Evolutionary conservation across 2,888 invertebrate genomes (phyloP).

Genomic region (Theodoxus fluviatilis): DNA sequence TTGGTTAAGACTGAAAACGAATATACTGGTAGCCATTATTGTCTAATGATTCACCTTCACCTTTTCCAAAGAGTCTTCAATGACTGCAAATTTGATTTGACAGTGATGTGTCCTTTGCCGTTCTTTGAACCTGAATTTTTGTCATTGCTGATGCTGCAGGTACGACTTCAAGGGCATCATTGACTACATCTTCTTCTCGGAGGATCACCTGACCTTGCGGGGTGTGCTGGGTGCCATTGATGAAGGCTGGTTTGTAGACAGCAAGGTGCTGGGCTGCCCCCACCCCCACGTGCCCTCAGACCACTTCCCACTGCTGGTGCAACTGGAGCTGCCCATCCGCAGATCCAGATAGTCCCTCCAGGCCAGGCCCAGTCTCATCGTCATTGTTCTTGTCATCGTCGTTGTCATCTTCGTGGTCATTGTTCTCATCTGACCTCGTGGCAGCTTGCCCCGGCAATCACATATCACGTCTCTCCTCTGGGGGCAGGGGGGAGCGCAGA

Average conservation of each 20-base stretch:
- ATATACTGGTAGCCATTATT: neutral
- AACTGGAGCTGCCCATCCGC: conserved; percentile 58
- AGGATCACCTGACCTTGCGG: conserved; percentile 91
- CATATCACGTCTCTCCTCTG: too few relatives aligned
- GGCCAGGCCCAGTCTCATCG: too few relatives aligned
- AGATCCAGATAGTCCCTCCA: too few relatives aligned
- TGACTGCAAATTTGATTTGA: neutral
- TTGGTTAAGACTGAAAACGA: neutral
- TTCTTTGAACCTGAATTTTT: too few relatives aligned
- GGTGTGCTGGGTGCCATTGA: conserved; percentile 94
- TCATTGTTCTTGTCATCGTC: too few relatives aligned
- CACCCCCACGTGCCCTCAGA: conserved; percentile 94
- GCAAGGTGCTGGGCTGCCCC: conserved; percentile 97
- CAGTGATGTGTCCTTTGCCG: too few relatives aligned
- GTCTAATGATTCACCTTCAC: neutral
- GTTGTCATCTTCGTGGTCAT: too few relatives aligned
- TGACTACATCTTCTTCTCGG: conserved; percentile 98
- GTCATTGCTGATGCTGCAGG: conserved; percentile 70
- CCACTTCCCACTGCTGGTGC: conserved; percentile 64
- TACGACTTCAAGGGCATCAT: conserved; percentile 99
- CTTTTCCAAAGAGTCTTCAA: neutral
- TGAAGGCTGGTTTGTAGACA: conserved; percentile 78
- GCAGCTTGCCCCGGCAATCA: too few relatives aligned
- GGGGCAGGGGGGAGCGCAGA: too few relatives aligned
- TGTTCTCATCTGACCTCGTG: too few relatives aligned